Conservation (phyloP, 1,140 invertebrate genomes). For the Lordiphosa collinella region DNA sequence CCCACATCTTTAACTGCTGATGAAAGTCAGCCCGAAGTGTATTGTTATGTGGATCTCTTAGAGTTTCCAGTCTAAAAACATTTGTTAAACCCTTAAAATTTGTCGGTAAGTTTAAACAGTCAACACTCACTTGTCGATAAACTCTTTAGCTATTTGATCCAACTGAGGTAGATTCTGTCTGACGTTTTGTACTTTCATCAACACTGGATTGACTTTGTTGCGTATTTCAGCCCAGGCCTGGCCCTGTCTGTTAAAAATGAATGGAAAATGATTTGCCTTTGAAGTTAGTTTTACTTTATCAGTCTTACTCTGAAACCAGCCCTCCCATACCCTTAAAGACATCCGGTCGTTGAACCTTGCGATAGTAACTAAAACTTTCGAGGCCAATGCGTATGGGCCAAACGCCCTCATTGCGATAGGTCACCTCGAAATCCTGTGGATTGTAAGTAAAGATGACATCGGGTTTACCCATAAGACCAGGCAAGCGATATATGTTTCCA, state of each 20-base stretch:
- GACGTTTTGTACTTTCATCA: constrained; percentile 68
- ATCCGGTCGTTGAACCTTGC: constrained; percentile 55
- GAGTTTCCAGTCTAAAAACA: constrained; percentile 80
- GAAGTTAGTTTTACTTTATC: background rate
- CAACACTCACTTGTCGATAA: constrained; percentile 45
- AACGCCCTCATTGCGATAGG: constrained; percentile 66
- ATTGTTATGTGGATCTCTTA: constrained; percentile 80
- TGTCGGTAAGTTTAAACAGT: background rate
- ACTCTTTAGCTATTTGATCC: constrained; percentile 59
- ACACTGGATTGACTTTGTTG: constrained; percentile 66
- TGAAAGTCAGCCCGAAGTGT: constrained; percentile 82
- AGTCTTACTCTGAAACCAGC: constrained; percentile 46
- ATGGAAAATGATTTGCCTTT: background rate
- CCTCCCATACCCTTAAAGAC: constrained; percentile 61
- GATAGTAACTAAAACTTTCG: constrained; percentile 63
- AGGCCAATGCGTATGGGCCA: constrained; percentile 71
- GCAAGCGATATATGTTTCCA: constrained; percentile 55
- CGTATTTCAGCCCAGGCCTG: constrained; percentile 58
- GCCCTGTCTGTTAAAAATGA: constrained; percentile 37
- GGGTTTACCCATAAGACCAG: constrained; percentile 57
- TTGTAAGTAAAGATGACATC: constrained; percentile 69
- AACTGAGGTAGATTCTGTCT: constrained; percentile 51
- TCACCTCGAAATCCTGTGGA: constrained; percentile 54
- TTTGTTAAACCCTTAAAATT: background rate
- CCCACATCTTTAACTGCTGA: constrained; percentile 85